phyloP scores from a whole-genome alignment of 2,113 vertebrate genomes.

The Erpornis zantholeuca region DNA sequence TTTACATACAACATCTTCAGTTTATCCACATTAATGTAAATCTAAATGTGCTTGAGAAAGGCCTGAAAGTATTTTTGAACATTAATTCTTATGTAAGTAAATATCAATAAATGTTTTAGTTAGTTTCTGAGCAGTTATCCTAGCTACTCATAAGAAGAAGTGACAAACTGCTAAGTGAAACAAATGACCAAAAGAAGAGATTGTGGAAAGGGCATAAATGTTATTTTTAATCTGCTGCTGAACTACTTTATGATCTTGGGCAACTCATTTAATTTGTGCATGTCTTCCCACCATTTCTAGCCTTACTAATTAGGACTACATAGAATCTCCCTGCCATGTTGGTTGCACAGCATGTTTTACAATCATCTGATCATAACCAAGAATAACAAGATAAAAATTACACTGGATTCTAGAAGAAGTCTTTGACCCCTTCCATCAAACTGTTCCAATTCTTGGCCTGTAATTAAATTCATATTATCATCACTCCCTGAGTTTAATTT shows the following conservation, averaged over 20 bases:
- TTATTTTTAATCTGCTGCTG: not conserved
- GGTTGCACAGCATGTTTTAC: not conserved
- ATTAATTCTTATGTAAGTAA: conserved; percentile 11
- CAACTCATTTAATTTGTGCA: not conserved
- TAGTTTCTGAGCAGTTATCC: conserved; percentile 21
- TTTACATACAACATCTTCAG: conserved; percentile 39
- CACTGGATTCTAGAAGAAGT: not conserved
- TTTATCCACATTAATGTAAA: conserved; percentile 50
- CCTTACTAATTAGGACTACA: not conserved
- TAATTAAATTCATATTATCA: conserved; percentile 15
- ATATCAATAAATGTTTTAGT: not conserved
- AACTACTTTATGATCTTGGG: not conserved
- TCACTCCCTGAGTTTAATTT: not conserved
- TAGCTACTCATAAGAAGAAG: conserved; percentile 24
- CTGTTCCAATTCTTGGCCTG: not conserved
- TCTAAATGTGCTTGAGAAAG: conserved; percentile 28
- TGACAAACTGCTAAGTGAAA: conserved; percentile 3
- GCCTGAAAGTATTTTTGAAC: conserved; percentile 20
- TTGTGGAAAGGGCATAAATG: not conserved
- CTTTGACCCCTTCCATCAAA: conserved; percentile 7
- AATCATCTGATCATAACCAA: not conserved
- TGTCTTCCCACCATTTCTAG: not conserved
- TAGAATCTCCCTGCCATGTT: not conserved
- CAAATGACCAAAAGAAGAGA: not conserved
- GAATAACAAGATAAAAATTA: not conserved